A percentile compares a stretch with the other conserved stretches of the same genome.
These are phyloP conservation scores for Xenopus laevis DNA, from an alignment of 2,113 vertebrate genomes.

Conservation along the genomic window DNA sequence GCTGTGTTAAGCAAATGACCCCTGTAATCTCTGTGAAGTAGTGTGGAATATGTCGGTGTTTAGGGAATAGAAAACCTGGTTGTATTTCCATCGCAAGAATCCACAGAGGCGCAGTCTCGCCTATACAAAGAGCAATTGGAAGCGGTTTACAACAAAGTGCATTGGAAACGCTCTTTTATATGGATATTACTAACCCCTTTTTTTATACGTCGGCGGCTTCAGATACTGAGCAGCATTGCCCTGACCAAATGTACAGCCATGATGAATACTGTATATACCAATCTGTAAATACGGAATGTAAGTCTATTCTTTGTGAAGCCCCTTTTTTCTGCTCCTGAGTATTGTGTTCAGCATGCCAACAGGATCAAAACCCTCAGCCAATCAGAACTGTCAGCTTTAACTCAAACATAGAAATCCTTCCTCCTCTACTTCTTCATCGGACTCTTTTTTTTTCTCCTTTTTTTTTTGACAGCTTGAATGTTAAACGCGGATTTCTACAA, in stretches of 20 bases:
- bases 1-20: too few relatives aligned
- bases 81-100: too few relatives aligned
- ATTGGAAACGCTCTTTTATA: not conserved
- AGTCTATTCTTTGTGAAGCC: conserved; percentile 53
- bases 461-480: conserved; percentile 72
- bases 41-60: too few relatives aligned
- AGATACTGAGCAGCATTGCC: conserved; percentile 13
- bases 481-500: conserved; percentile 62
- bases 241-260: conserved; percentile 55
- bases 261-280: conserved; percentile 57
- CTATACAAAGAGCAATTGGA: too few relatives aligned
- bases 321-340: conserved; percentile 14
- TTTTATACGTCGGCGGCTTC: not conserved
- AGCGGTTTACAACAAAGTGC: too few relatives aligned
- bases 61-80: too few relatives aligned
- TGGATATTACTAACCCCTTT: not conserved
- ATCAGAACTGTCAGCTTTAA: conserved; percentile 54
- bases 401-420: conserved; percentile 45
- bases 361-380: conserved; percentile 51
- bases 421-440: conserved; percentile 48
- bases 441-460: conserved; percentile 24
- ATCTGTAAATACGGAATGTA: conserved; percentile 68
- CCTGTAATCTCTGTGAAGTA: too few relatives aligned
- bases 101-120: too few relatives aligned
- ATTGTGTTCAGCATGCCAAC: conserved; percentile 64